phyloP scores from a whole-genome alignment of 2,888 invertebrate genomes.

The Eurois occulta region DNA sequence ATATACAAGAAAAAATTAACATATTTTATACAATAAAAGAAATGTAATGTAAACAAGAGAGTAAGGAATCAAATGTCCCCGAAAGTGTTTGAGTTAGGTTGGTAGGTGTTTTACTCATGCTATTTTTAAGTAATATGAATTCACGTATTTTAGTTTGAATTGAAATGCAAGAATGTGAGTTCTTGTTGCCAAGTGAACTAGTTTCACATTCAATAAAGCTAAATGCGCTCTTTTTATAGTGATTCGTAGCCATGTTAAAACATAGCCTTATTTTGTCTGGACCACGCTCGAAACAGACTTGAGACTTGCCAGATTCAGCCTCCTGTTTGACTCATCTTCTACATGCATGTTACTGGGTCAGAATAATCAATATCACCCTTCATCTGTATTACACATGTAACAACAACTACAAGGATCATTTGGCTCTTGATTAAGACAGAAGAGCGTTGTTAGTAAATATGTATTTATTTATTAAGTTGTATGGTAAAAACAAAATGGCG shows the following conservation, averaged over 20 bases:
- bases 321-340: not conserved
- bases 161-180: not conserved
- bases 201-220: not conserved
- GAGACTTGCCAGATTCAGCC: not conserved
- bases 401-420: not conserved
- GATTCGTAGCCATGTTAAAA: not conserved
- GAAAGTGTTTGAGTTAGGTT: not conserved
- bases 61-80: not conserved
- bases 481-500: not conserved
- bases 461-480: not conserved
- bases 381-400: not conserved
- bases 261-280: not conserved
- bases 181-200: not conserved
- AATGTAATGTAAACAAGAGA: not conserved
- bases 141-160: not conserved
- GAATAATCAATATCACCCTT: conserved; percentile 4
- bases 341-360: not conserved
- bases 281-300: not conserved
- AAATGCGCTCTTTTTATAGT: not conserved
- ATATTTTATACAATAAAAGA: not conserved
- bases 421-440: not conserved
- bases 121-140: not conserved
- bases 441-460: not conserved
- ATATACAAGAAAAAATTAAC: not conserved
- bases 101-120: not conserved